Base-by-base conservation (phyloP, 2,113 vertebrate genomes). In the Zapornia atra region DNA sequence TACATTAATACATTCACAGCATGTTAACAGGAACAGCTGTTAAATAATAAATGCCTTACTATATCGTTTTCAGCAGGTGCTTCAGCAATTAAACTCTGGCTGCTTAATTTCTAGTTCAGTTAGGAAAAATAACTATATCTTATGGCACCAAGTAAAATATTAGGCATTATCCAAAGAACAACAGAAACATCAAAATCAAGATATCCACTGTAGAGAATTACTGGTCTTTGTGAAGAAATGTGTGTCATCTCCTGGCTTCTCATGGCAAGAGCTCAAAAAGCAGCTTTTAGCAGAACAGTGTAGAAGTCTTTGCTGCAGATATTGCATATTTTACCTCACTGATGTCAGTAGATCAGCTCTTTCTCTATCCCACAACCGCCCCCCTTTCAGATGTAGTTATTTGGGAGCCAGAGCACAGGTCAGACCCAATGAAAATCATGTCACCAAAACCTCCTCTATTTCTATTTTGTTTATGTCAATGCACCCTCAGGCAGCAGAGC, bases 41-140 rank as follows among this genome's bases (percentile, higher is more conserved):
- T 92, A 92, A 96, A 95, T 95, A 97, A 97, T 96, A 95, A 96
- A 97, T 76, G 82, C 66, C 29, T 82, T 82, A 60, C 72, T 87
- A 91, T 69, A 75, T 56, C 94, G 54, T 96, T 95, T 93, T 95
- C 94, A 95, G 94, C 60, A 95, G 95, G 88, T 87, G 66, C 77
- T 95, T 96, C 63, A 87, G 86, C 86, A 92, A 95, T 97, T 96
- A 96, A 92, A 84, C 78, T 86, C 92, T 73, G 51, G 38, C 25
- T 93, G 59, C 54, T 71, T 87, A 73, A 96, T 91, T 96, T 82
- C 83, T 87, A 90, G 36, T 46, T 96, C 42, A 63, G 34, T 87
- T 92, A 91, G 75, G 81, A 92, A 94, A 91, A 97, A 82, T 50
- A 96, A 87, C 73, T 69, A 1, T 59, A 50, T 36, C 65, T 87